Evolutionary conservation across 2,797 vertebrate genomes (phyloP), one percentile per base, ranked within the genome.

Genomic region (Galaxias olidus): DNA sequence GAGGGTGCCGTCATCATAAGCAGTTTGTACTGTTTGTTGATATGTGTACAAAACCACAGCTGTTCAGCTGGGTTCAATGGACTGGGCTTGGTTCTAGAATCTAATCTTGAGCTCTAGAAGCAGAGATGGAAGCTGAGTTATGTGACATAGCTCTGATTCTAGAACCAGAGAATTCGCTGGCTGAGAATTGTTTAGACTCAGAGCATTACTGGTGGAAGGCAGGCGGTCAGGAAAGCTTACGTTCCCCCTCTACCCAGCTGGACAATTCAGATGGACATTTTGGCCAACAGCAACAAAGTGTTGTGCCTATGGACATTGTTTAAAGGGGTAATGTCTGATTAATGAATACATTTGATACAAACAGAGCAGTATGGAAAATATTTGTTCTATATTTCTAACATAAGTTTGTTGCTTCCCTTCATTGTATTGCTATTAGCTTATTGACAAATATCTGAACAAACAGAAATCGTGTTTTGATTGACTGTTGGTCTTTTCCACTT

Each of bases 361-460:
- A 83, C 80, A 74, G 63, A 61, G 61, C 59, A 61, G 63, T 76
- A 57, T 84, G 74, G 80, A 65, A 69, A 62, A 44, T 50, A 1
- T 30, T 19, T 30, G 66, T 43, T 74, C 54, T 76, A 46, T 78
- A 74, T 82, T 83, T 84, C 81, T 63, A 79, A 82, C 63, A n/a
- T 18, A 44, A 57, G 57, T 65, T 72, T 71, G 69, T 74, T 76
- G 76, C 49, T 81, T 52, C 69, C 64, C 40, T 69, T 72, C 61
- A 62, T 19, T 74, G 45, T 75, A 65, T 61, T 69, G 74, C 67
- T 74, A 74, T 77, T 56, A 78, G 73, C 58, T 71, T 63, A 70
- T 77, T 76, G 76, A 74, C 75, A 61, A 59, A 76, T 74, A 64
- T 69, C 66, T 59, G 44, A 43, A 30, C 20, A 43, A 68, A 82